Conservation (phyloP, 2,113 vertebrate genomes). For the Edolisoma coerulescens region DNA sequence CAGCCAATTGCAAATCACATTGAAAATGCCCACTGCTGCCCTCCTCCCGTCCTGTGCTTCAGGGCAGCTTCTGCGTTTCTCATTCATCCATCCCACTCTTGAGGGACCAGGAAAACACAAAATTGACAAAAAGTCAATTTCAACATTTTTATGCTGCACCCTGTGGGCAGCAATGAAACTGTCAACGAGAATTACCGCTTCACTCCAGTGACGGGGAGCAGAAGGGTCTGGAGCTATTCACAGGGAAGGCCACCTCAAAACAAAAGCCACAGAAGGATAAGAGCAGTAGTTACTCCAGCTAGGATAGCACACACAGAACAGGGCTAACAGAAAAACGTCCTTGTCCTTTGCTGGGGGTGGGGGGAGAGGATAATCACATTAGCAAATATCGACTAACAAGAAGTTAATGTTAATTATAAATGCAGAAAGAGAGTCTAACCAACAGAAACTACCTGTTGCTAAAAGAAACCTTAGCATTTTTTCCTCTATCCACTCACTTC, state of each 20-base stretch:
- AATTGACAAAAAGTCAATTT: neutral
- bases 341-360: neutral
- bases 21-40: neutral
- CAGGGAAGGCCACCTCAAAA: neutral
- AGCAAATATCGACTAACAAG: neutral
- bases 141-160: neutral
- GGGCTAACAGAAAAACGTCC: neutral
- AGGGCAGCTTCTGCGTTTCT: neutral
- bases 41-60: neutral
- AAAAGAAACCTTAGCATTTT: neutral
- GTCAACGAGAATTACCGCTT: neutral
- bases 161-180: slow-evolving; percentile 2
- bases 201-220: neutral
- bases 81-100: neutral
- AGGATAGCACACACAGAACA: neutral
- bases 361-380: neutral
- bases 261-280: neutral
- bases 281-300: neutral
- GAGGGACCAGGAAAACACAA: neutral
- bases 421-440: neutral
- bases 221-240: slow-evolving; percentile 16
- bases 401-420: neutral
- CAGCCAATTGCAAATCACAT: neutral
- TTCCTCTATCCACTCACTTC: neutral
- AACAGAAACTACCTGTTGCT: neutral